These are phyloP conservation scores for Ammospiza nelsoni DNA, from an alignment of 2,113 vertebrate genomes.

Conservation along the genomic window DNA sequence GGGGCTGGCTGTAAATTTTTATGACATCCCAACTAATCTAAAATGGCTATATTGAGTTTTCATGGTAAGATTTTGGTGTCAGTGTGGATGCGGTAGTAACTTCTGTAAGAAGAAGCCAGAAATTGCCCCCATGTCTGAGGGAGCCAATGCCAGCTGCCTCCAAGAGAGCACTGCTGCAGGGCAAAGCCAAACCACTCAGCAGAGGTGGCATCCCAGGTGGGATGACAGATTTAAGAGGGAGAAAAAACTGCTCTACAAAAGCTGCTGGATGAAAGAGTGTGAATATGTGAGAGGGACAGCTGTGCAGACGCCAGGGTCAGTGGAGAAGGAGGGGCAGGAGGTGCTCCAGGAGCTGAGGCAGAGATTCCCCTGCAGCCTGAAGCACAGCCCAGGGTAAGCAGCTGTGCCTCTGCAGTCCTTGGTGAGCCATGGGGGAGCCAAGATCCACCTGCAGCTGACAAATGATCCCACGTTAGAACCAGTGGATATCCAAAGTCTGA, in stretches of 20 bases:
- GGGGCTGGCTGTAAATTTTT: neutral
- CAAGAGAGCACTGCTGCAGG: fast-evolving
- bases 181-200: fast-evolving
- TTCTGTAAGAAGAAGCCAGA: neutral
- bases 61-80: neutral
- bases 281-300: neutral
- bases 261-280: fast-evolving
- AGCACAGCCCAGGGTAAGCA: neutral
- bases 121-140: fast-evolving
- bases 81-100: fast-evolving
- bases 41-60: neutral
- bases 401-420: fast-evolving
- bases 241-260: neutral
- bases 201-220: fast-evolving
- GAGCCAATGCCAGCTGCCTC: neutral
- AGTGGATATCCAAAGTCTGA: fast-evolving
- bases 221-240: neutral
- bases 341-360: fast-evolving
- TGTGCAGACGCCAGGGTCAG: neutral
- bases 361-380: fast-evolving
- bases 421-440: fast-evolving
- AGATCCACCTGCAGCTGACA: neutral
- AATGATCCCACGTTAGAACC: fast-evolving
- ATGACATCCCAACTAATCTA: neutral
- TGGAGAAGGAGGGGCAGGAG: neutral